These are phyloP conservation scores for Thalassoma bifasciatum DNA, from an alignment of 2,113 vertebrate genomes.

Conservation along the genomic window DNA sequence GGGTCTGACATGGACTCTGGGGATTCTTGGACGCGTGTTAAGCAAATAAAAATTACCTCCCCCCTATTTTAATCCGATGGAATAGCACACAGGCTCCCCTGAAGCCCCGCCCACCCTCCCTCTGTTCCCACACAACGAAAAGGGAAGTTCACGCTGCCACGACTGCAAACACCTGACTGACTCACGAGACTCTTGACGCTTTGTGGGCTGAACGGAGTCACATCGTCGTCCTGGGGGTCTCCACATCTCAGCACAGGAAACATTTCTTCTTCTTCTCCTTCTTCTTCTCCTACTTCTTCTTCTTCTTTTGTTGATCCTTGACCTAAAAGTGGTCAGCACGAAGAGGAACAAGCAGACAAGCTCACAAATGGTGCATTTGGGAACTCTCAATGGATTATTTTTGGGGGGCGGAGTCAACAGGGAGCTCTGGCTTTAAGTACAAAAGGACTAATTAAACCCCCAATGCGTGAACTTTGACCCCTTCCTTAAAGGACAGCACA, in stretches of 20 bases:
- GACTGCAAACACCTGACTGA: conserved; percentile 33
- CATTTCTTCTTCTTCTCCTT: conserved; percentile 14
- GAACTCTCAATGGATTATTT: conserved; percentile 57
- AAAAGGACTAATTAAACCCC: not conserved
- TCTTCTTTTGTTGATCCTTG: too few species aligned
- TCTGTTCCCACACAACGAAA: conserved; percentile 4
- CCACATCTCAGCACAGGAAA: conserved; percentile 25
- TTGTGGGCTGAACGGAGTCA: conserved; percentile 11
- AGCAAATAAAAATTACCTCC: not conserved
- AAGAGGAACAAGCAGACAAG: not conserved
- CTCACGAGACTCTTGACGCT: not conserved
- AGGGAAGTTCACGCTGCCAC: conserved; percentile 38
- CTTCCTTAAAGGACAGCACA: conserved; percentile 60
- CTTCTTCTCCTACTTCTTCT: conserved; percentile 8
- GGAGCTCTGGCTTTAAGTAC: conserved; percentile 7
- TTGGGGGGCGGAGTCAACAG: not conserved
- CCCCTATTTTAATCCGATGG: conserved; percentile 7
- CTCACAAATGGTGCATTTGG: conserved; percentile 54
- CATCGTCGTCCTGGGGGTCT: conserved; percentile 27
- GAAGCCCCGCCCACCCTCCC: not conserved
- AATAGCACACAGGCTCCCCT: conserved; percentile 51
- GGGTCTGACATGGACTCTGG: conserved; percentile 30
- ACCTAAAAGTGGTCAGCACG: too few species aligned
- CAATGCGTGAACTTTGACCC: conserved; percentile 41
- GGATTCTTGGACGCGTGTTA: conserved; percentile 10